Base-by-base conservation (phyloP, 2,888 invertebrate genomes). In the Microplitis deprimator region DNA sequence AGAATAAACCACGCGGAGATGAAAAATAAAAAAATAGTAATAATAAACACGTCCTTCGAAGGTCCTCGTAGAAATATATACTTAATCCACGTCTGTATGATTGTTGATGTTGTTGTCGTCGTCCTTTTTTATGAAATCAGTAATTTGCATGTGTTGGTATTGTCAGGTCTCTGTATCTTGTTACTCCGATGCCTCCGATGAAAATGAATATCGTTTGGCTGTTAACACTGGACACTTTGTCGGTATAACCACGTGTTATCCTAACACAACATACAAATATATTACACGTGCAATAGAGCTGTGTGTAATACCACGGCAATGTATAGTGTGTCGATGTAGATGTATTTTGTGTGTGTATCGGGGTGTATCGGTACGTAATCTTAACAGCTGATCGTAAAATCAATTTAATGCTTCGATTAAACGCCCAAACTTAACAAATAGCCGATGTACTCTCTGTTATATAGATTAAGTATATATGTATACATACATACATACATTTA, bases 401-500 rank as follows among this genome's bases (percentile, higher is more conserved):
- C 41, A 75, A 39, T 79, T 81, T 77, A 75, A 68, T 69, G 70
- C 50, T 68, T 39, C 73, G 68, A 79, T 81, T 79, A 73, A 79
- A 79, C 76, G 67, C 70, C 68, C 64, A 71, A 73, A 76, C 67
- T 77, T 65, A 71, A 75, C 73, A 77, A 77, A 79, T 73, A 68
- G 75, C 40, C 67, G 59, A 68, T 74, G 73, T 73, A 41, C 69
- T 50, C 40, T 59, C 59, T 50, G 13, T 50, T 50, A 13, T 50
- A 13, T 50, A 13, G 50, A 50, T 50, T 50, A 13, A 50, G 1
- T 13, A 13, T 13, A 13, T 8, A 50, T 50, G 50, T 50, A 13
- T 50, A 13, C 13, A 73, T 20, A 10, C 6, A 64, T 41, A 17
- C 6, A 17, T 29, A 13, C 4, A 13, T 50, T 13, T 50, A 13